Base-by-base conservation (phyloP, 2,797 vertebrate genomes). In the Darevskia mixta region DNA sequence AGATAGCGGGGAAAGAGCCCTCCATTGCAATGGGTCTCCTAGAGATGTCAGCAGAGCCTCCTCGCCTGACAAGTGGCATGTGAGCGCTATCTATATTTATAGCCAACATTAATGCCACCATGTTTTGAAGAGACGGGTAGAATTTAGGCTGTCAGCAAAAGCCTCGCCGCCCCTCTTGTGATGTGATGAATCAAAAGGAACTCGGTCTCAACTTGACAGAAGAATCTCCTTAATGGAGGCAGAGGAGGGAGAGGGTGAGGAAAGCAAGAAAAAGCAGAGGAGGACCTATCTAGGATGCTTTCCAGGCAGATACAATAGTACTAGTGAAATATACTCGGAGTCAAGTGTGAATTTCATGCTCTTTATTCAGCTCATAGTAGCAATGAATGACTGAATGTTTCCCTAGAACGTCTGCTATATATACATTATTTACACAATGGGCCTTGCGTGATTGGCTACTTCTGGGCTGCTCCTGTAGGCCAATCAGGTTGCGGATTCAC, bases 101-200 rank as follows among this genome's bases (percentile, higher is more conserved):
- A 90, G 73, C 92, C 66, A 25, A 88, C 89, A 92, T 90, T 86
- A 88, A 93, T 92, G 86, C 49, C 82, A 83, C 66, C 79, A 3
- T 55, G 86, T 91, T 86, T 80, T 86, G 86, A 69, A 86, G 90
- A 85, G 85, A n/a, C 0, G 0, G 72, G 81, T 41, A 32, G 90
- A 91, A 81, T 64, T 75, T 83, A 87, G 85, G 83, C 88, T 94
- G 90, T 64, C 93, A 93, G 91, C 93, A 92, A 7, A 87, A 90
- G 17, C 1, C n/a, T 87, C 5, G 9, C 61, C 27, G 15, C 69
- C 49, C 85, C 79, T 71, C 58, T 38, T 80, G 69, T 32, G 87
- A 18, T 1, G 79, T 25, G 90, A 75, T 71, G 92, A 71, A 6
- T 67, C 79, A 49, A 1, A 83, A 83, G 84, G 87, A 90, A 1